phyloP scores from a whole-genome alignment of 2,888 invertebrate species.

The Cheilosia scutellata region DNA sequence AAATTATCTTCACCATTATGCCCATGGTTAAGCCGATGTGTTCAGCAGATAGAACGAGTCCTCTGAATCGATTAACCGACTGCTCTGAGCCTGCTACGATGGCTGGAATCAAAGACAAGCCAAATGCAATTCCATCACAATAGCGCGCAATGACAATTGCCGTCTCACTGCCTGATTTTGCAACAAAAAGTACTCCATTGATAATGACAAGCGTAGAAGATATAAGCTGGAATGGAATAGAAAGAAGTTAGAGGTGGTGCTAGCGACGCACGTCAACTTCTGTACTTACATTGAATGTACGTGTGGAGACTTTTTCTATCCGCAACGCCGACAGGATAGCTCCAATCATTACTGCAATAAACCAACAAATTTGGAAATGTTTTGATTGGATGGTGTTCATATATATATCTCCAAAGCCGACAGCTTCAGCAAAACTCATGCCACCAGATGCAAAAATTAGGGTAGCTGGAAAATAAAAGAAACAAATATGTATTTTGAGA shows the following conservation, averaged over 20 bases:
- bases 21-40: slow-evolving; percentile 78
- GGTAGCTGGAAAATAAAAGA: slow-evolving; percentile 14
- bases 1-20: slow-evolving; percentile 78
- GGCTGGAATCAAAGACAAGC: slow-evolving; percentile 79
- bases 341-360: slow-evolving; percentile 80
- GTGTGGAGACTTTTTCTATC: slow-evolving; percentile 64
- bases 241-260: not conserved
- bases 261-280: not conserved
- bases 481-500: not conserved
- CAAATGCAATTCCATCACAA: slow-evolving; percentile 80
- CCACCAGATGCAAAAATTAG: slow-evolving; percentile 78
- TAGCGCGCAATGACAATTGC: slow-evolving; percentile 80
- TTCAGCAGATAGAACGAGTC: slow-evolving; percentile 77
- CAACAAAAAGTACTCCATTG: slow-evolving; percentile 78
- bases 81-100: slow-evolving; percentile 80
- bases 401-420: slow-evolving; percentile 76
- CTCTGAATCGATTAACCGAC: slow-evolving; percentile 74
- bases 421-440: slow-evolving; percentile 79
- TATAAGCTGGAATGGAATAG: slow-evolving; percentile 13
- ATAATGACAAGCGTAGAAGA: slow-evolving; percentile 72
- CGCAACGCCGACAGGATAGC: slow-evolving; percentile 76
- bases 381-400: too few species aligned
- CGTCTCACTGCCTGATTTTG: slow-evolving; percentile 59
- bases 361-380: slow-evolving; percentile 79
- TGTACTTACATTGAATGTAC: slow-evolving; percentile 29